phyloP scores from a whole-genome alignment of 64 coral and sea anemone genomes.

The Dendrophyllia cribrosa region DNA sequence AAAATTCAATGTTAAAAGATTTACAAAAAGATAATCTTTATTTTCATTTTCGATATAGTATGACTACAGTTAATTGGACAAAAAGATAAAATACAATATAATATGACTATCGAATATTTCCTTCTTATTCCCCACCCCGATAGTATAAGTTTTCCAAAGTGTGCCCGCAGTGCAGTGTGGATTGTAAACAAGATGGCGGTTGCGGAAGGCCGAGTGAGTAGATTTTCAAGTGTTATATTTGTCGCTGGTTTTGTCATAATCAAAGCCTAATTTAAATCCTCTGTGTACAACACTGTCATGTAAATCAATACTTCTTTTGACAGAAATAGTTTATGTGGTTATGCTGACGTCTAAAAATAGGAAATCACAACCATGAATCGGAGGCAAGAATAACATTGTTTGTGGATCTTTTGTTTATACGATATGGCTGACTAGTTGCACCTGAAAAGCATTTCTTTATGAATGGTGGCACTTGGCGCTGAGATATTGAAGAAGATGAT shows the following conservation, averaged over 20 bases:
- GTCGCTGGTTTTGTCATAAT: constrained; percentile 6
- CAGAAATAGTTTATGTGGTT: neutral
- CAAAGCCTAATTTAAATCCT: neutral
- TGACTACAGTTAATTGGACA: too few species aligned
- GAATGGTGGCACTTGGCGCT: neutral
- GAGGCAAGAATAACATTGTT: constrained; percentile 1
- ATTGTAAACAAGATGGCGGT: constrained; percentile 96
- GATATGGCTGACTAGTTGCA: neutral
- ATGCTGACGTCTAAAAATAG: neutral
- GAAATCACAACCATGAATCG: neutral
- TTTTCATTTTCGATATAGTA: neutral
- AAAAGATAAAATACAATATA: too few species aligned
- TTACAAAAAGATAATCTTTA: neutral
- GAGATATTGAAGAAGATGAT: neutral
- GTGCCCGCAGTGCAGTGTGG: constrained; percentile 71
- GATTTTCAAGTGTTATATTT: constrained; percentile 38
- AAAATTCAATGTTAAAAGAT: neutral
- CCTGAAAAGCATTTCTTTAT: neutral
- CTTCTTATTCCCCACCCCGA: neutral
- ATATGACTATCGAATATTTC: neutral
- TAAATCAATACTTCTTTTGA: neutral
- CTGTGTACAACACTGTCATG: neutral
- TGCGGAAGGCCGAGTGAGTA: constrained; percentile 76
- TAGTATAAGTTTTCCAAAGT: neutral
- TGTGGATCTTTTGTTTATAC: neutral